Conservation (phyloP, 2,888 invertebrate genomes). For the Tetragonisca angustula region DNA sequence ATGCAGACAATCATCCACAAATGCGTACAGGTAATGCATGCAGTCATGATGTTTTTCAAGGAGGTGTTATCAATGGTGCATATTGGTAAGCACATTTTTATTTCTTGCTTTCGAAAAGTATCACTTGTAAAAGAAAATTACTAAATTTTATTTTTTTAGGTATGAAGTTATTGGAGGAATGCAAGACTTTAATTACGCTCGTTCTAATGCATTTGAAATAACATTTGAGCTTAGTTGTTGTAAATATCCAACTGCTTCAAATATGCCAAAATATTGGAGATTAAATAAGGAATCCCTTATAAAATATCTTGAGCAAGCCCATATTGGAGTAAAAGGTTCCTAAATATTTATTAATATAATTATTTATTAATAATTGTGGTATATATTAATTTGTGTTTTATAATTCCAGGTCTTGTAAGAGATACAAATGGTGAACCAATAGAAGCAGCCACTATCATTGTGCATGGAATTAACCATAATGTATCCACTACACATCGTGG, state of each 20-base stretch:
- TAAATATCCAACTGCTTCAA: conserved; percentile 92
- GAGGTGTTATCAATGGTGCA: conserved; percentile 96
- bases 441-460: conserved; percentile 90
- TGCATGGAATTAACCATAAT: conserved; percentile 92
- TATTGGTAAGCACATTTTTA: conserved; percentile 90
- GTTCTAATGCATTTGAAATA: conserved; percentile 98
- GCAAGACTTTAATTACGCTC: conserved; percentile 99
- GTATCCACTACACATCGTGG: conserved; percentile 92
- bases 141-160: conserved; percentile 69
- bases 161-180: conserved; percentile 91
- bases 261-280: conserved; percentile 92
- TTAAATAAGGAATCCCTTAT: conserved; percentile 94
- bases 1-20: conserved; percentile 89
- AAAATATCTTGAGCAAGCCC: conserved; percentile 92
- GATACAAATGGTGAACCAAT: conserved; percentile 88
- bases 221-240: conserved; percentile 98
- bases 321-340: conserved; percentile 88
- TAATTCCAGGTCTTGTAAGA: conserved; percentile 87
- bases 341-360: conserved; percentile 20
- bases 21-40: conserved; percentile 92
- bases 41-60: conserved; percentile 89
- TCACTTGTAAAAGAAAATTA: conserved; percentile 1
- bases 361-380: not conserved
- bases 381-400: conserved; percentile 53
- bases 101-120: not conserved